phyloP scores from a whole-genome alignment of 23 tunicate genomes.

The Halocynthia roretzi region DNA sequence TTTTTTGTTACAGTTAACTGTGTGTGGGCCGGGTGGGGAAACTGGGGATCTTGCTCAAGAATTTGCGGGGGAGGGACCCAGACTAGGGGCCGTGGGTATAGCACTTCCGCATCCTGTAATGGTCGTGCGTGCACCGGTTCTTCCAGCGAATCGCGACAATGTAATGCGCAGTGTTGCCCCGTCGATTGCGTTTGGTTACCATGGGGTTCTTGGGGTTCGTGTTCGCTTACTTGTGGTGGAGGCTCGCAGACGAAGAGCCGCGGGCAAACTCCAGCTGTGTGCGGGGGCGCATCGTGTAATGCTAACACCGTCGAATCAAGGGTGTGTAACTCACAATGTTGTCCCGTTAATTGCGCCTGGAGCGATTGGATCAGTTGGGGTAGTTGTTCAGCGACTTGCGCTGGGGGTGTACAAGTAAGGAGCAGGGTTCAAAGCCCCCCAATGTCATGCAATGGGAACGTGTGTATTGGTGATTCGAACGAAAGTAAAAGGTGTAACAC shows the following conservation, averaged over 20 bases:
- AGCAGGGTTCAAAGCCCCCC: constrained; percentile 21
- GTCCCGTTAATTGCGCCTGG: constrained; percentile 41
- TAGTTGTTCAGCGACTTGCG: constrained; percentile 34
- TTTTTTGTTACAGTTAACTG: constrained; percentile 24
- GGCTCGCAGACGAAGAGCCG: constrained; percentile 23
- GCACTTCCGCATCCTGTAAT: constrained; percentile 18
- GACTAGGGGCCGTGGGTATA: constrained; percentile 5
- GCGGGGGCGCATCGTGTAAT: constrained; percentile 28
- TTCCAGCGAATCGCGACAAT: constrained; percentile 8
- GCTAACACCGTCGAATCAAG: constrained; percentile 11
- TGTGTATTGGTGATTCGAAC: constrained; percentile 12
- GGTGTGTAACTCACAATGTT: constrained; percentile 28
- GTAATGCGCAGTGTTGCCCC: constrained; percentile 32
- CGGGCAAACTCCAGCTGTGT: constrained; percentile 18
- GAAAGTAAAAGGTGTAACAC: constrained; percentile 13
- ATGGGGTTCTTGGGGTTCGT: constrained; percentile 26
- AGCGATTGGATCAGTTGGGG: constrained; percentile 27
- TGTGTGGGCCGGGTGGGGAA: constrained; percentile 34
- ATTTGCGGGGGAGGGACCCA: constrained; percentile 38
- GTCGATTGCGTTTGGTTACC: constrained; percentile 25
- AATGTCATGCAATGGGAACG: constrained; percentile 28
- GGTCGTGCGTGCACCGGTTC: constrained; percentile 28
- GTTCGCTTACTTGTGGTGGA: constrained; percentile 40
- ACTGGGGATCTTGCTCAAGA: constrained; percentile 20
- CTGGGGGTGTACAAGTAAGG: constrained; percentile 23